phyloP scores from a whole-genome alignment of 2,113 vertebrate species.

The Aptenodytes patagonicus region DNA sequence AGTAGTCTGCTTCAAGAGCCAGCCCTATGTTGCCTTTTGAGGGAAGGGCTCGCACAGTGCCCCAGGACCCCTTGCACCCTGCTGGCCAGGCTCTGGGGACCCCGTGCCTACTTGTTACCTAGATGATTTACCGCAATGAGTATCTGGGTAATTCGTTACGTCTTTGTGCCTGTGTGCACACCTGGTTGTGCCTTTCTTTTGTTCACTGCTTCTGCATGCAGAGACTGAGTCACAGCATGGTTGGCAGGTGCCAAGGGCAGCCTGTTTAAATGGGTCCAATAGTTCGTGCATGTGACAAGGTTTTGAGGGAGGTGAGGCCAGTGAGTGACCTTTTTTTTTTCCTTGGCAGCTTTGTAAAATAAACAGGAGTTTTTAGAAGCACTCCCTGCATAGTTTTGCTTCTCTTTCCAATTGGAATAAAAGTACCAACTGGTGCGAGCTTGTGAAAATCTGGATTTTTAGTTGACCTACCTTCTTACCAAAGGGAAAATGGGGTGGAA shows the following conservation, averaged over 20 bases:
- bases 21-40: fast-evolving
- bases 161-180: not conserved
- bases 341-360: not conserved
- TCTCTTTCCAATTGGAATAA: not conserved
- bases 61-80: not conserved
- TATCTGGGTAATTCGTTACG: not conserved
- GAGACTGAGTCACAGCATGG: not conserved
- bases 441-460: not conserved
- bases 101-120: not conserved
- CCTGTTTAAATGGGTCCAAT: not conserved
- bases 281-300: not conserved
- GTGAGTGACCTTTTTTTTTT: not conserved
- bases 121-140: not conserved
- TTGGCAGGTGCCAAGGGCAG: not conserved
- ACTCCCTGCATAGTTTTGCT: not conserved
- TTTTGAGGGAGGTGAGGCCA: not conserved
- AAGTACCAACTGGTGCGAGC: not conserved
- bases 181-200: not conserved
- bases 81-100: not conserved
- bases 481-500: not conserved
- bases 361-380: not conserved
- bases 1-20: not conserved
- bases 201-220: not conserved
- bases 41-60: not conserved
- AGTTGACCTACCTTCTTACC: not conserved